Evolutionary conservation across 1,140 invertebrate species (phyloP).

Genomic region (Ruditapes philippinarum): DNA sequence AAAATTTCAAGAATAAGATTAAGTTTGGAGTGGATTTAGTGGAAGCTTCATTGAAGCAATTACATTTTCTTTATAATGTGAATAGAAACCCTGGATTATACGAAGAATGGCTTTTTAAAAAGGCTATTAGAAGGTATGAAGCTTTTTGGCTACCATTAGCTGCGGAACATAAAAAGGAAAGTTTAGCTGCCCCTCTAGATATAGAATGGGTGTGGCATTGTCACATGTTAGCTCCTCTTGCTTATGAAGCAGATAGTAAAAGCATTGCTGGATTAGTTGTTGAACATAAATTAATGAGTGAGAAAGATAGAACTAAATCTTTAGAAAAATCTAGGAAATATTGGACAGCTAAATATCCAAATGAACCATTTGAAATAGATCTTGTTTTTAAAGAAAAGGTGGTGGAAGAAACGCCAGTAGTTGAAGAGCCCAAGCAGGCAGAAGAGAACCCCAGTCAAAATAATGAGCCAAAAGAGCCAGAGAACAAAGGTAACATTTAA

Average conservation of each 20-base stretch:
- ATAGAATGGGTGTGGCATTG: constrained; percentile 88
- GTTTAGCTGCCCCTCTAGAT: constrained; percentile 86
- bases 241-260: constrained; percentile 87
- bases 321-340: constrained; percentile 72
- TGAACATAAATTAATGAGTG: constrained; percentile 85
- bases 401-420: background rate
- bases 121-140: constrained; percentile 87
- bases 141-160: constrained; percentile 87
- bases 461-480: constrained; percentile 19
- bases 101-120: constrained; percentile 71
- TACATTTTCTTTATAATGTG: constrained; percentile 74
- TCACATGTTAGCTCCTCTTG: constrained; percentile 86
- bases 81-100: constrained; percentile 71
- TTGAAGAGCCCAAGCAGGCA: constrained; percentile 4
- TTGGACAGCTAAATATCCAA: constrained; percentile 76
- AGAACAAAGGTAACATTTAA: background rate
- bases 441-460: background rate
- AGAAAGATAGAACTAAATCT: constrained; percentile 72
- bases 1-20: constrained; percentile 73
- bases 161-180: constrained; percentile 77
- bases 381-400: constrained; percentile 63
- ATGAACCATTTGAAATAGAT: constrained; percentile 78
- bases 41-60: constrained; percentile 71
- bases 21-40: constrained; percentile 72
- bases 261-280: constrained; percentile 84